A percentile compares a stretch with the other conserved stretches of the same genome.
Conservation (phyloP, 2,113 vertebrate genomes). For the Pelvicachromis taeniatus region DNA sequence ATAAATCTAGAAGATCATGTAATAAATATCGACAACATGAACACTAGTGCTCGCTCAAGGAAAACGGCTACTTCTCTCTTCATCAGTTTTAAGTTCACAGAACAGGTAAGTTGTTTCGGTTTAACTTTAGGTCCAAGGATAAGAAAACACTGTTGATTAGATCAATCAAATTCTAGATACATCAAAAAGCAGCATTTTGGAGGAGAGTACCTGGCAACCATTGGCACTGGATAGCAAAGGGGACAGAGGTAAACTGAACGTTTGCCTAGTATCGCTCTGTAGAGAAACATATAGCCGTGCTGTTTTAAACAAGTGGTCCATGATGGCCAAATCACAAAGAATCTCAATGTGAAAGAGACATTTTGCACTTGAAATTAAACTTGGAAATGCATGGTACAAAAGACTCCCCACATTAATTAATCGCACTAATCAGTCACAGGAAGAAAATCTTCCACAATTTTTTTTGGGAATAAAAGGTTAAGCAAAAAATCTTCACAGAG, state of each 20-base stretch:
- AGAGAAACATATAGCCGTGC: neutral
- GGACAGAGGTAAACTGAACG: neutral
- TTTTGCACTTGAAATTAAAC: neutral
- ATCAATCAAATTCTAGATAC: neutral
- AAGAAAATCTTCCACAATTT: neutral
- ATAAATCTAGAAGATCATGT: neutral
- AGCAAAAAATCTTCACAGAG: neutral
- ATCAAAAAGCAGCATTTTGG: neutral
- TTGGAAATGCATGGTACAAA: neutral
- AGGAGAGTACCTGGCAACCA: neutral
- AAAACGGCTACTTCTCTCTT: neutral
- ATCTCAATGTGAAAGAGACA: neutral
- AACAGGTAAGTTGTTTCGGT: neutral
- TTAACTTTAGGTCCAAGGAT: neutral
- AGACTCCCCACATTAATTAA: neutral
- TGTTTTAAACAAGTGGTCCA: neutral
- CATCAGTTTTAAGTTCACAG: neutral
- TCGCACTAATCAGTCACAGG: neutral
- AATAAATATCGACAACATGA: too few relatives aligned
- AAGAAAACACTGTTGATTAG: neutral
- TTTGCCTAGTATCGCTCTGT: neutral
- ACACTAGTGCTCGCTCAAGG: neutral
- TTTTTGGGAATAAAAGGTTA: neutral
- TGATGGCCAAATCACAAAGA: neutral
- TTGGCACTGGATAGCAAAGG: neutral